Conservation (phyloP, 2,797 vertebrate genomes). For the Phaenicophaeus curvirostris region DNA sequence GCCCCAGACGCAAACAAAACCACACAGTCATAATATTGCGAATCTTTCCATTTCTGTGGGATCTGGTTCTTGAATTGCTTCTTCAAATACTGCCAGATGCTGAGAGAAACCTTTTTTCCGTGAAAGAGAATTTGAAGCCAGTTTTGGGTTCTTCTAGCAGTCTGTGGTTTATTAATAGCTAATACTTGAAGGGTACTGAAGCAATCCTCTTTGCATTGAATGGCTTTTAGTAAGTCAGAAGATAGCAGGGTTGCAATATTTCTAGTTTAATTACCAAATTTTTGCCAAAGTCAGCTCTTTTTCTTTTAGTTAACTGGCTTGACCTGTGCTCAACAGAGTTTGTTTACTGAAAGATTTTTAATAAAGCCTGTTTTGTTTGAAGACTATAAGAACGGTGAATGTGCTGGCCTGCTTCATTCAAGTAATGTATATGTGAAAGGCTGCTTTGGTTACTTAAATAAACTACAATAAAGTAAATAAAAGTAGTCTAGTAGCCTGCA, state of each 20-base stretch:
- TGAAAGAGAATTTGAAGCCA: slow-evolving; percentile 1
- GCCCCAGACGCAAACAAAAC: slow-evolving; percentile 45
- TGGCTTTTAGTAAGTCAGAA: background rate
- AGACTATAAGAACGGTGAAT: background rate
- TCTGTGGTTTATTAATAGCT: slow-evolving; percentile 18
- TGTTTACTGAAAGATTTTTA: slow-evolving; percentile 16
- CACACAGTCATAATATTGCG: slow-evolving; percentile 38
- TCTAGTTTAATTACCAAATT: background rate
- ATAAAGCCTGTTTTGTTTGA: background rate
- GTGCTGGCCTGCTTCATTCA: background rate
- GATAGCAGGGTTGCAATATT: background rate
- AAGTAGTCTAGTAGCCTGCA: background rate
- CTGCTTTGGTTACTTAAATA: background rate
- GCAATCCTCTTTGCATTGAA: background rate
- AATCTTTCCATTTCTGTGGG: slow-evolving; percentile 50
- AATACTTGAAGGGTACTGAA: background rate
- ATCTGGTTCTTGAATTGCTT: slow-evolving; percentile 38
- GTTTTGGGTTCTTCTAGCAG: background rate
- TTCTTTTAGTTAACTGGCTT: background rate
- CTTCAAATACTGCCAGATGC: slow-evolving; percentile 22
- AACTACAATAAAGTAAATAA: background rate
- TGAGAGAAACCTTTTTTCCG: slow-evolving; percentile 27
- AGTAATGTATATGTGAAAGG: background rate
- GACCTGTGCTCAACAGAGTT: background rate
- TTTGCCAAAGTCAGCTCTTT: background rate